Evolutionary conservation across 2,888 invertebrate species (phyloP), one percentile per base, ranked within the genome.

Genomic region (Melieria picta): DNA sequence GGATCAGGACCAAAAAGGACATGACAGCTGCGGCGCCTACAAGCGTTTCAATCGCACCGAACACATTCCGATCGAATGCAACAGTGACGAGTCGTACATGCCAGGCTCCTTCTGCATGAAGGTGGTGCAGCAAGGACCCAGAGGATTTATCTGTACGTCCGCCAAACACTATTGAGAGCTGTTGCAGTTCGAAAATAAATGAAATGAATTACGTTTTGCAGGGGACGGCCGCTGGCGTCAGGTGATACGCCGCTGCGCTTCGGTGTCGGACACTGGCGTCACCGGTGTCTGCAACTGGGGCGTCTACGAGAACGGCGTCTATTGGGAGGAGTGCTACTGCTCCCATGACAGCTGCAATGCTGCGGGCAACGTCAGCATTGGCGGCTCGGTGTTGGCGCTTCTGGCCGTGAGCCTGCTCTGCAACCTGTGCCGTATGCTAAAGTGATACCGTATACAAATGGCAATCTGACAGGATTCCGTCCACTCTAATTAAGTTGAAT

Each of bases 251-350:
- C 90, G 96, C 42, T 97, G 97, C 87, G 95, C 96, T 2, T 95
- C 95, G 0, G 94, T 96, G 0, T 92, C 96, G 0, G 95, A 94
- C 78, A 95, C 94, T 1, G 96, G 96, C 74, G 95, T 96, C 0
- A 96, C 97, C 0, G 97, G 96, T 69, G 97, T 98, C 0, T 98
- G 98, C 82, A 96, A 97, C 83, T 98, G 98, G 98, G 95, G 96
- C 16, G 95, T 98, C 69, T 92, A 95, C 79, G 94, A 95, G 77
- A 97, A 97, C 79, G 98, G 98, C 4, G 94, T 95, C 0, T 98
- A 97, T 85, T 97, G 96, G 95, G 97, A 98, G 85, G 96, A 97
- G 82, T 98, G 98, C 82, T 98, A 98, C 83, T 98, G 98, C 85
- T 93, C 96, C 0, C 90, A 92, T 72, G 97, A 98, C 82, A 93